A percentile compares a stretch with the other conserved stretches of the same genome.
These are phyloP conservation scores for Aleiodes sp. DNA, from an alignment of 1,140 invertebrate species.

Conservation along the genomic window DNA sequence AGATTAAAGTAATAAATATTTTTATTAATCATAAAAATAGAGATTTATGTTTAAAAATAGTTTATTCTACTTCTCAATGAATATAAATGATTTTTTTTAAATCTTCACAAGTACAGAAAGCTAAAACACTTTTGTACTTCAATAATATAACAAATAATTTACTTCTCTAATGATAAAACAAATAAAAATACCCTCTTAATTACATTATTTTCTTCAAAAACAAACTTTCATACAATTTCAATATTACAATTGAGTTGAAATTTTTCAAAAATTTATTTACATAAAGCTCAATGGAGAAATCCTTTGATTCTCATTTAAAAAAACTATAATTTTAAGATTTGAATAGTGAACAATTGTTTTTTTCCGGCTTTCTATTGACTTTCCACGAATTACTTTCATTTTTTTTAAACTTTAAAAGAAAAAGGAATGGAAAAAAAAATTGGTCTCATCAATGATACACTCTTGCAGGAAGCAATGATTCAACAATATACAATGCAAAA, in stretches of 20 bases:
- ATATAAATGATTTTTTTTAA: conserved; percentile 42
- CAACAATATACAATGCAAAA: neutral
- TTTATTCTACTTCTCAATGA: conserved; percentile 30
- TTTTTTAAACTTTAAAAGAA: too few species aligned
- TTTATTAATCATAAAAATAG: conserved; percentile 46
- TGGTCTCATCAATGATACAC: too few species aligned
- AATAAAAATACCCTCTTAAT: conserved; percentile 39
- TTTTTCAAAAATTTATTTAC: conserved; percentile 29
- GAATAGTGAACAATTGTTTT: neutral
- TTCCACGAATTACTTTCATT: too few species aligned
- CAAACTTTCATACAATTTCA: conserved; percentile 11
- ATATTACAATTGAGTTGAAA: neutral
- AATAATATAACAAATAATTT: conserved; percentile 53
- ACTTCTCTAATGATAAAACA: conserved; percentile 42
- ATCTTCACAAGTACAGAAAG: conserved; percentile 51
- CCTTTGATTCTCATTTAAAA: neutral
- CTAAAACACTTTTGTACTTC: conserved; percentile 62
- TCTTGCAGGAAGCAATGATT: neutral
- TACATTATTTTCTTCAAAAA: neutral
- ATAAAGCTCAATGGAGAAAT: conserved; percentile 27
- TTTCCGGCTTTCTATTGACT: too few species aligned
- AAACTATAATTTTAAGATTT: conserved; percentile 21
- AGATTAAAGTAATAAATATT: conserved; percentile 54
- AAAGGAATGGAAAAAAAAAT: too few species aligned
- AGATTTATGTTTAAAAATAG: conserved; percentile 19